Percentiles rank a stretch among this genome's conserved stretches.
These are phyloP conservation scores for Tachina lurida DNA, from an alignment of 2,888 invertebrate genomes.

Conservation along the genomic window DNA sequence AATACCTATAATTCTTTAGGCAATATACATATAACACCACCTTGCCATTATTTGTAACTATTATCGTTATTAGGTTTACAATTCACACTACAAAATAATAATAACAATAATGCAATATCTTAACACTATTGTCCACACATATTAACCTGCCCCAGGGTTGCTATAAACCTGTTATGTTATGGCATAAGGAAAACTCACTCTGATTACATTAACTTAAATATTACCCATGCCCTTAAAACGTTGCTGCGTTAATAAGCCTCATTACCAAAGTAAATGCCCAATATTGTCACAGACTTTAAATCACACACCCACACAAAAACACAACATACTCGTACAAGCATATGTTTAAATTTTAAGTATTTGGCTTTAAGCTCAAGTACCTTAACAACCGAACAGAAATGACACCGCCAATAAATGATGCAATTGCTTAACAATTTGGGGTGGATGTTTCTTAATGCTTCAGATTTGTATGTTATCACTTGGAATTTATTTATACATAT, in stretches of 20 bases:
- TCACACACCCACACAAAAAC: constrained; percentile 3
- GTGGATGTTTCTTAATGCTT: constrained; percentile 15
- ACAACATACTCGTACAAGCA: neutral
- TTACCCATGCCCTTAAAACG: constrained; percentile 17
- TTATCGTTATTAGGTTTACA: constrained; percentile 40
- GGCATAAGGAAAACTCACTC: constrained; percentile 52
- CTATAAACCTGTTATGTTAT: constrained; percentile 26
- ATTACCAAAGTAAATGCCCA: constrained; percentile 70
- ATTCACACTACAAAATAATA: constrained; percentile 35
- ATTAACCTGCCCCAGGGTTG: constrained; percentile 53
- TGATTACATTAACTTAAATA: constrained; percentile 1
- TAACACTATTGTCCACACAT: constrained; percentile 65
- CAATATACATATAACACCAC: constrained; percentile 42
- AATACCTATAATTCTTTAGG: constrained; percentile 10
- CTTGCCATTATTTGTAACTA: constrained; percentile 36
- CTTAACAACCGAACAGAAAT: constrained; percentile 61
- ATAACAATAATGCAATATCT: constrained; percentile 58
- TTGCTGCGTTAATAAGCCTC: constrained; percentile 67
- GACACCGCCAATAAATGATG: constrained; percentile 20
- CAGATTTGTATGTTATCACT: constrained; percentile 36
- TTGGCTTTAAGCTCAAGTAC: constrained; percentile 65
- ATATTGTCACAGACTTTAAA: constrained; percentile 55
- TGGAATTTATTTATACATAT: neutral
- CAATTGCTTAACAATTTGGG: constrained; percentile 21
- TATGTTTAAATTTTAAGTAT: constrained; percentile 30